Conservation (phyloP, 2,797 vertebrate species). For the Chloroceryle inda region DNA sequence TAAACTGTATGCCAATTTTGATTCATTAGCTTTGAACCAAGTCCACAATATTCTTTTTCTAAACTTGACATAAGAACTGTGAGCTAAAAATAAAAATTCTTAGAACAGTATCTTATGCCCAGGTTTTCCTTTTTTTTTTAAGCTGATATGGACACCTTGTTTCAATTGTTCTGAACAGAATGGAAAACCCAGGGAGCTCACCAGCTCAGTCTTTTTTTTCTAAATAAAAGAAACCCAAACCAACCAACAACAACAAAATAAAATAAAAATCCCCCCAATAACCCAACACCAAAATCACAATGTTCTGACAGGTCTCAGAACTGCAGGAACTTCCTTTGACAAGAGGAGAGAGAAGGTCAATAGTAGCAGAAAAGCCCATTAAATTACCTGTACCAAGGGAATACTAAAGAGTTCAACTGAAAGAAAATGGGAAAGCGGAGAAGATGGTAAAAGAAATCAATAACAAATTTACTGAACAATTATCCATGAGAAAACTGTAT, state of each 20-base stretch:
- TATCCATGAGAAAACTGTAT: neutral
- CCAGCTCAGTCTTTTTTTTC: neutral
- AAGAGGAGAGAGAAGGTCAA: neutral
- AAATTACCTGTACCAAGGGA: neutral
- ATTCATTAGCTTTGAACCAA: neutral
- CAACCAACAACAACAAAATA: neutral
- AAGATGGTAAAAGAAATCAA: neutral
- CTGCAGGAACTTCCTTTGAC: neutral
- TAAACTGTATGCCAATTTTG: neutral
- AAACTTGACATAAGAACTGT: neutral
- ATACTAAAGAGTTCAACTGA: neutral
- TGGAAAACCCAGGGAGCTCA: neutral
- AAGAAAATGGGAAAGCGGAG: neutral
- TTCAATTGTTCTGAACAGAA: neutral
- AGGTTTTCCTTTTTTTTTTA: neutral
- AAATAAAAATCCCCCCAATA: too few species aligned
- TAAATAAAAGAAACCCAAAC: neutral
- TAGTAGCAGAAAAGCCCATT: neutral
- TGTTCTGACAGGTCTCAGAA: neutral
- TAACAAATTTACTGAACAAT: neutral
- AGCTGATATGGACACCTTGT: neutral
- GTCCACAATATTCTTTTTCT: neutral
- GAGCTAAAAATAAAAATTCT: neutral
- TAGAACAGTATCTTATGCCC: neutral
- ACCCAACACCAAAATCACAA: neutral